Evolutionary conservation across 1,140 invertebrate species (phyloP).

Genomic region (Pentalonia nigronervosa): DNA sequence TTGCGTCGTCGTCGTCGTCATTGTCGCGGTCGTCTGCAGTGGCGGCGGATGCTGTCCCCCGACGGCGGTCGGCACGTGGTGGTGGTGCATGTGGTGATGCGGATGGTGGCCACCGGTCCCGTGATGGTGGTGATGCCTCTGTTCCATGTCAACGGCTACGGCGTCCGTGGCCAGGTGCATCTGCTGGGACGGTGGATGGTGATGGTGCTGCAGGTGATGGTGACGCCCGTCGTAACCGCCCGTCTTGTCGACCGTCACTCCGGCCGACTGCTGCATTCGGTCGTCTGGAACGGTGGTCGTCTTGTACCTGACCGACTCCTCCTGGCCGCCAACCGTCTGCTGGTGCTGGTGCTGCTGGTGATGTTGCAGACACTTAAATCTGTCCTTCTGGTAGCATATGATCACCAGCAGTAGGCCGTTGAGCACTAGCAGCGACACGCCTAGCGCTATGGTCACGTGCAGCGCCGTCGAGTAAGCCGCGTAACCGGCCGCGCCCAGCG

Average conservation of each 20-base stretch:
- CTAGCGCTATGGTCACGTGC: conserved; percentile 87
- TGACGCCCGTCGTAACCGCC: conserved; percentile 62
- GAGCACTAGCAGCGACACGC: conserved; percentile 76
- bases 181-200: background rate
- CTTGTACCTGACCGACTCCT: conserved; percentile 58
- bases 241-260: background rate
- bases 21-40: conserved; percentile 60
- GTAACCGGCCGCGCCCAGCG: conserved; percentile 74
- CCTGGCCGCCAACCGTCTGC: conserved; percentile 40
- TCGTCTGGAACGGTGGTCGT: background rate
- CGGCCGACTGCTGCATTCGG: background rate
- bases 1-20: conserved; percentile 65
- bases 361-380: conserved; percentile 65
- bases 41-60: background rate
- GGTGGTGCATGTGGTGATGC: conserved; percentile 33
- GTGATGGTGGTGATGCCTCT: conserved; percentile 14
- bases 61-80: background rate
- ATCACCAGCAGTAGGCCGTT: conserved; percentile 94
- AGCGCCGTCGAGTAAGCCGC: conserved; percentile 83
- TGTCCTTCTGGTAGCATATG: conserved; percentile 90
- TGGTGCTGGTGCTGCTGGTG: conserved; percentile 51
- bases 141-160: conserved; percentile 48
- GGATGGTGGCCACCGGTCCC: background rate
- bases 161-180: background rate
- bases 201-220: conserved; percentile 62